Evolutionary conservation across 2,797 vertebrate genomes (phyloP).

Genomic region (Rhinatrema bivittatum): DNA sequence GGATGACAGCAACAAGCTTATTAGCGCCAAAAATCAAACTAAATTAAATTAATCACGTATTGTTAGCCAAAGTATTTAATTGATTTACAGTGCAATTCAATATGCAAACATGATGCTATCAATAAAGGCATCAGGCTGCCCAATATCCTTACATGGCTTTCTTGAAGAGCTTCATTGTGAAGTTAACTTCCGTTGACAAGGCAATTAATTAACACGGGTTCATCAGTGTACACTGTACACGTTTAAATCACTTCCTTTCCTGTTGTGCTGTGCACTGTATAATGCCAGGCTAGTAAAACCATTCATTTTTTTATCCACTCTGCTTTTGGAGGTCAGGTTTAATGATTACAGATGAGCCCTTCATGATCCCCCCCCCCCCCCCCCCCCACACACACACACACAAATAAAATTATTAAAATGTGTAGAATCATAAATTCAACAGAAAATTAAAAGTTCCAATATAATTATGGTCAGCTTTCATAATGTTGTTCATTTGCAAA

Average conservation of each 20-base stretch:
- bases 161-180: slow-evolving; percentile 11
- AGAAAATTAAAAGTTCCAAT: slow-evolving; percentile 12
- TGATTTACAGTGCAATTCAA: slow-evolving; percentile 30
- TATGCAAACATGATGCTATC: slow-evolving; percentile 11
- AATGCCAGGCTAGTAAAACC: slow-evolving; percentile 30
- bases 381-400: too few species aligned
- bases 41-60: slow-evolving; percentile 33
- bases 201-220: slow-evolving; percentile 43
- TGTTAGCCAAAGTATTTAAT: slow-evolving; percentile 33
- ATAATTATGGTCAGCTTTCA: slow-evolving; percentile 20
- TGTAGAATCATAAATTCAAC: slow-evolving; percentile 21
- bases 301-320: slow-evolving; percentile 37
- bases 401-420: slow-evolving; percentile 40
- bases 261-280: slow-evolving; percentile 29
- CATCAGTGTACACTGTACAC: slow-evolving; percentile 24
- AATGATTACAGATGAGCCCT: slow-evolving; percentile 46
- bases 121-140: slow-evolving; percentile 14
- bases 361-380: slow-evolving; percentile 28
- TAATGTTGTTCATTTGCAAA: slow-evolving; percentile 8
- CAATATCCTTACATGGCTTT: slow-evolving; percentile 11
- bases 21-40: slow-evolving; percentile 31
- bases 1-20: slow-evolving; percentile 11
- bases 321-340: slow-evolving; percentile 37
- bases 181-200: slow-evolving; percentile 28
- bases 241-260: slow-evolving; percentile 43